A percentile compares a stretch with the other conserved stretches of the same genome.
phyloP scores from a whole-genome alignment of 2,797 vertebrate genomes.

The Notoglanidium macrostoma region DNA sequence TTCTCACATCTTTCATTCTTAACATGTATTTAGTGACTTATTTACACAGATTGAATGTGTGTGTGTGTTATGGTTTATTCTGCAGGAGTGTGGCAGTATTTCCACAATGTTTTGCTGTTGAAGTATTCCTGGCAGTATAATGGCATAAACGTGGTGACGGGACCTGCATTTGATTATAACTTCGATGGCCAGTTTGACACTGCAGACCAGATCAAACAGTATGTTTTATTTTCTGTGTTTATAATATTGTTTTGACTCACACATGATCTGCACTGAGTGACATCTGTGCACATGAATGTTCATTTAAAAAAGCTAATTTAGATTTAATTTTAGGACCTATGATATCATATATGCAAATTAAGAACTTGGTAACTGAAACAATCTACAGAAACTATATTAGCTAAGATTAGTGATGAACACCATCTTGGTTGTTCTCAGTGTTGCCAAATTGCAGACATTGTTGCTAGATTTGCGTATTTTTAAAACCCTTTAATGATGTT shows the following conservation, averaged over 20 bases:
- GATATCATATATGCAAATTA: not conserved
- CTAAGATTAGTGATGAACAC: not conserved
- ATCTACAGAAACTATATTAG: not conserved
- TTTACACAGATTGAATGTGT: not conserved
- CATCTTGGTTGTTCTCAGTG: not conserved
- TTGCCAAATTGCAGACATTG: not conserved
- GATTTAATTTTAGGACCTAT: not conserved
- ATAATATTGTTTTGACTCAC: not conserved
- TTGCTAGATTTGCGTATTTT: not conserved
- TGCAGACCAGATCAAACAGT: conserved; percentile 78
- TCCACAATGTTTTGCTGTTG: conserved; percentile 76
- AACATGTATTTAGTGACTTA: not conserved
- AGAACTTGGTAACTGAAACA: not conserved
- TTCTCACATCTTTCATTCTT: not conserved
- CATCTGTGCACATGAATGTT: not conserved
- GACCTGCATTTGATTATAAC: conserved; percentile 89
- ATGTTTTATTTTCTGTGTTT: conserved; percentile 51
- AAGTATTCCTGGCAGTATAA: conserved; percentile 78
- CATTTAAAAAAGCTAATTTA: not conserved
- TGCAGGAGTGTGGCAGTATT: conserved; percentile 87
- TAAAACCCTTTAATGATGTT: not conserved
- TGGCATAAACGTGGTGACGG: conserved; percentile 81
- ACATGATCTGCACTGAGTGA: not conserved
- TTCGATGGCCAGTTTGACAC: conserved; percentile 82
- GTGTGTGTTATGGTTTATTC: conserved; percentile 8